Evolutionary conservation across 2,888 invertebrate species (phyloP), one percentile per base, ranked within the genome.

Genomic region (Myopa testacea): DNA sequence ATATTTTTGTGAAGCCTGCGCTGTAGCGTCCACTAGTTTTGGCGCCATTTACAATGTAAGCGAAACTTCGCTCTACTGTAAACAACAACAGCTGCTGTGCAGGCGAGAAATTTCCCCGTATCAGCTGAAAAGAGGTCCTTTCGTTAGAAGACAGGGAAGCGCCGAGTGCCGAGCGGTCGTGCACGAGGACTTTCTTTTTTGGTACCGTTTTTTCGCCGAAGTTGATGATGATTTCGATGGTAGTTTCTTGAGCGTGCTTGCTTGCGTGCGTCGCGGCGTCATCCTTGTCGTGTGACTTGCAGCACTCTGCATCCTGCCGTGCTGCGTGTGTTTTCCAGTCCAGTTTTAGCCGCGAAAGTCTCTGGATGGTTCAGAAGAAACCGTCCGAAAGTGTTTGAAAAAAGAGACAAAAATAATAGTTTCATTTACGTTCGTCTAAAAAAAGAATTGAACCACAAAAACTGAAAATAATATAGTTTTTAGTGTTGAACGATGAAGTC

Each of bases 311-410:
- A 55, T 71, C 67, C 71, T 72, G 65, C 40, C 55, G 71, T 65
- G 40, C n/a, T 76, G 50, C 58, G 52, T 55, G 40, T 55, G 69
- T n/a, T 8, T 40, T 77, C 72, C 65, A 77, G 77, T 77, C 55
- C 72, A 70, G 65, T 70, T 77, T 77, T 58, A 65, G 52, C 40
- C 71, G 77, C 72, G 77, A 38, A 67, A 67, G 67, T 67, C 77
- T 55, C 72, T 71, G 65, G 77, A 40, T 52, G 72, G 65, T 68
- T 58, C 19, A 19, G 50, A 55, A 58, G 67, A 14, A 67, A 63
- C 34, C 50, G 14, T 14, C 63, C 38, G n/a, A 63, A 45, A 19
- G 73, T 40, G 34, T 4, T 19, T 26, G 38, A 55, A 38, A 34
- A 62, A 60, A 60, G 12, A 60, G 10, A n/a, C 6, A 4, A 67